Evolutionary conservation across 92 coral and sea anemone species (phyloP).

Genomic region (Muricea muricata): DNA sequence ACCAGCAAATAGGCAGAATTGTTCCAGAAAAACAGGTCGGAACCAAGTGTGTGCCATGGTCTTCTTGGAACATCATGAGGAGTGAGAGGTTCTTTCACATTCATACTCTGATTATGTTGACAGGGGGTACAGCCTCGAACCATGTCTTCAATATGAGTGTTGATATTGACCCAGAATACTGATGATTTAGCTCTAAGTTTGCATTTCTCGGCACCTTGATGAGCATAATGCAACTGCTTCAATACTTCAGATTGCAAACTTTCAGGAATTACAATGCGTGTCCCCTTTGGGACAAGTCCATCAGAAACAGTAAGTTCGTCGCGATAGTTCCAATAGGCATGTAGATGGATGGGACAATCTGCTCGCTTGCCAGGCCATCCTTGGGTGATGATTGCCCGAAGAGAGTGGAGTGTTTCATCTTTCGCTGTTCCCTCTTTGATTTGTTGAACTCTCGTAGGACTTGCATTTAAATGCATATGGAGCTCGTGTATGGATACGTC

Average conservation of each 20-base stretch:
- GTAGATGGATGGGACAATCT: slow-evolving; percentile 67
- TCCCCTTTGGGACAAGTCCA: slow-evolving; percentile 65
- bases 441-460: slow-evolving; percentile 51
- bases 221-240: slow-evolving; percentile 56
- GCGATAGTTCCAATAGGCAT: slow-evolving; percentile 43
- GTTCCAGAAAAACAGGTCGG: slow-evolving; percentile 70
- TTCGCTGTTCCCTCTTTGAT: slow-evolving; percentile 52
- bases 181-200: slow-evolving; percentile 49
- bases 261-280: slow-evolving; percentile 62
- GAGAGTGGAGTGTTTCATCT: no score
- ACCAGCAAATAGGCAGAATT: no score
- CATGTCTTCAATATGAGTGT: neutral
- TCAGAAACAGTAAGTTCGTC: slow-evolving; percentile 62
- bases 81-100: neutral
- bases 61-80: slow-evolving; percentile 68
- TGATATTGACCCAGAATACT: slow-evolving; percentile 65
- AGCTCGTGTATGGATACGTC: slow-evolving; percentile 50
- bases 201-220: neutral
- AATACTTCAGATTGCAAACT: slow-evolving; percentile 58
- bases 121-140: neutral
- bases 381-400: slow-evolving; percentile 63
- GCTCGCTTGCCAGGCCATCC: slow-evolving; percentile 74
- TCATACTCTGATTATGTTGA: neutral
- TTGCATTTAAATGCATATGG: no score
- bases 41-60: slow-evolving; percentile 83